These are phyloP conservation scores for Drosophila serrata DNA, from an alignment of 1,140 invertebrate genomes.

Conservation along the genomic window DNA sequence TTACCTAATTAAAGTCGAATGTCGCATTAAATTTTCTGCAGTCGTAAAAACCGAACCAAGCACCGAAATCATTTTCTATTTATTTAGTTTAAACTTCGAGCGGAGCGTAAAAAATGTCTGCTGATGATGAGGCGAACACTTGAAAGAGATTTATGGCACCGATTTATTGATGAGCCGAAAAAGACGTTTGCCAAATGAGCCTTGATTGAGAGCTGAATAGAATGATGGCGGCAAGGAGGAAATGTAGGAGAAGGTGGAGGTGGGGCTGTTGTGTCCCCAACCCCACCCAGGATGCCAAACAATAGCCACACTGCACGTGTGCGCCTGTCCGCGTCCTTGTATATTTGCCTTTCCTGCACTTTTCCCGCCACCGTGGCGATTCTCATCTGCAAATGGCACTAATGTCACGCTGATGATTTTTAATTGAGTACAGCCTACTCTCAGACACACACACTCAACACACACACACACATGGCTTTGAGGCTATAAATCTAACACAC, in stretches of 20 bases:
- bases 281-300: slow-evolving; percentile 17
- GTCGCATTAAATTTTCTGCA: slow-evolving; percentile 55
- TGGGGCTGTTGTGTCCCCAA: neutral
- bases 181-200: slow-evolving; percentile 49
- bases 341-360: slow-evolving; percentile 44
- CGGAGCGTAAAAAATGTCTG: slow-evolving; percentile 19
- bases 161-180: slow-evolving; percentile 58
- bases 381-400: slow-evolving; percentile 68
- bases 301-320: slow-evolving; percentile 68
- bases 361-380: slow-evolving; percentile 13
- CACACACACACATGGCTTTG: slow-evolving; percentile 30
- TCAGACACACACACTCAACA: slow-evolving; percentile 16
- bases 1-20: slow-evolving; percentile 72
- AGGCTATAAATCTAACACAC: slow-evolving; percentile 70
- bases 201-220: slow-evolving; percentile 43
- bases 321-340: slow-evolving; percentile 57
- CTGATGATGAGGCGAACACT: slow-evolving; percentile 36
- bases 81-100: slow-evolving; percentile 58
- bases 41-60: slow-evolving; percentile 40
- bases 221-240: neutral
- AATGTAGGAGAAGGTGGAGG: neutral
- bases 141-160: slow-evolving; percentile 56
- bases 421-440: slow-evolving; percentile 76
- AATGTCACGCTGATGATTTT: slow-evolving; percentile 83
- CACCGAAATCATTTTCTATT: slow-evolving; percentile 48